Base-by-base conservation (phyloP, 2,113 vertebrate genomes). In the Oplegnathus fasciatus region DNA sequence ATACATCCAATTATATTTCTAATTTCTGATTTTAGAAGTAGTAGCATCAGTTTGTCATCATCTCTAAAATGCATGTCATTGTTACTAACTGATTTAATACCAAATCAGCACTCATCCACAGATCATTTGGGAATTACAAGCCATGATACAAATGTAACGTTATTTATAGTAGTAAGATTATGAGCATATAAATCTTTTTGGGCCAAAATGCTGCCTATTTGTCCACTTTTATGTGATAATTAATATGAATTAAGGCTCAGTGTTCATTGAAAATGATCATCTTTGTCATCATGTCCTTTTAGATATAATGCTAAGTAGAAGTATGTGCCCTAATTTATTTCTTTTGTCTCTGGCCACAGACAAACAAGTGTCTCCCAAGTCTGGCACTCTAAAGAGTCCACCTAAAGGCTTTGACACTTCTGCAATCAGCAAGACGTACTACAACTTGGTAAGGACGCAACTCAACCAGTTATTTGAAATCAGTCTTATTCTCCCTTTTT, bases 401-500 rank as follows among this genome's bases (percentile, higher is more conserved):
- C 98, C 98, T 34, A 99, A 98, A 96, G 98, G 98, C 75, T 98
- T 99, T 46, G 98, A 99, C 88, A 97, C 97, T 0, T 96, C 97
- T 88, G 96, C 97, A 80, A 97, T 99, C 90, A 99, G 97, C 95
- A 99, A 98, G 96, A 98, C 98, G 5, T 99, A 99, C 93, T 99
- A 99, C 76, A 99, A 99, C 75, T 93, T 99, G 98, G 98, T 99
- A 89, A 97, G 97, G 93, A 81, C 0, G 2, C 52, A 48, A 9
- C 54, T 48, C 65, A 44, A n/a, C 24, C n/a, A 30, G 0, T 28
- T 58, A 15, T 70, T n/a, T 78, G 9, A 26, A 22, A 9, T 54
- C n/a, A 14, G 18, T 81, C 50, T 46, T 22, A 10, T 34, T 20
- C 14, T 69, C 4, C 13, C 4, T 7, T 60, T 44, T 37, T 40